These are phyloP conservation scores for Eudemis profundana DNA, from an alignment of 2,888 invertebrate species.

Conservation along the genomic window DNA sequence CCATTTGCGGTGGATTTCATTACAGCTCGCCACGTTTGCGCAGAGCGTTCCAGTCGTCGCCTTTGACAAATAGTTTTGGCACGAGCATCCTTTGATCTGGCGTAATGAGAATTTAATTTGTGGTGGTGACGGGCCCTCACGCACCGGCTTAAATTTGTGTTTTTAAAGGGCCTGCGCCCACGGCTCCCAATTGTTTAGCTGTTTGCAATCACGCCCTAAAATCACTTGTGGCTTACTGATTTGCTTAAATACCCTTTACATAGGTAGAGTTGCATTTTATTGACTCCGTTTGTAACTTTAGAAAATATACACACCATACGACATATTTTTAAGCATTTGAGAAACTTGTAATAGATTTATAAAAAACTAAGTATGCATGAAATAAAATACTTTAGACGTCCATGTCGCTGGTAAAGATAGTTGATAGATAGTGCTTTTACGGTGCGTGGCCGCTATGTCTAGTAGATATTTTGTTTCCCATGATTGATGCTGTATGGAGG, in stretches of 20 bases:
- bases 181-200: conserved; percentile 17
- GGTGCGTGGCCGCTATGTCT: conserved; percentile 34
- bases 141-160: conserved; percentile 52
- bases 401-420: conserved; percentile 19
- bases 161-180: conserved; percentile 39
- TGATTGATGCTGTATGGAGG: conserved; percentile 55
- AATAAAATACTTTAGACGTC: not conserved
- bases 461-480: conserved; percentile 51
- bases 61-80: conserved; percentile 60
- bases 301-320: too few species aligned
- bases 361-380: too few species aligned
- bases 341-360: too few species aligned
- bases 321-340: too few species aligned
- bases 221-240: conserved; percentile 8
- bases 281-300: not conserved
- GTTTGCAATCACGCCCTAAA: conserved; percentile 18
- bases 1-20: conserved; percentile 42
- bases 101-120: conserved; percentile 61
- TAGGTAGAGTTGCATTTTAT: not conserved
- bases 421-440: conserved; percentile 46
- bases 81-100: conserved; percentile 61
- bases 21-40: conserved; percentile 33
- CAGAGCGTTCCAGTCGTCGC: conserved; percentile 42
- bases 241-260: not conserved
- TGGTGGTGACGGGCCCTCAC: conserved; percentile 49